Evolutionary conservation across 2,113 vertebrate species (phyloP), one percentile per base, ranked within the genome.

Genomic region (Struthidea cinerea): DNA sequence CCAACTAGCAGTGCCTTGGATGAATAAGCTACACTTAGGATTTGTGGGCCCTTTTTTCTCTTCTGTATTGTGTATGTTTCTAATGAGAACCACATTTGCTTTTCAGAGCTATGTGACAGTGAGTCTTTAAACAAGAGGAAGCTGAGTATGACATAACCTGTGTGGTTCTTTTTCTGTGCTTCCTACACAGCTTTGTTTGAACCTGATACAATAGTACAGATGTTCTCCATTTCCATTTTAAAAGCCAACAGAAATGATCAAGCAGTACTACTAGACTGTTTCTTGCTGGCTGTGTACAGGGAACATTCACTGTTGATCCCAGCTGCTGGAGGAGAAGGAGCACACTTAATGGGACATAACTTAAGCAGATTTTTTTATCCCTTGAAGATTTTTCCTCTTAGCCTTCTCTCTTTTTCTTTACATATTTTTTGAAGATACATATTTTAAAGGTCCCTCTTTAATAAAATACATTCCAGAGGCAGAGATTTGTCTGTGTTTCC

Each of bases 11-110:
- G 55, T 24, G 78, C 50, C 39, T 80, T 81, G 69, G 82, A 64
- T 83, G 88, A 88, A 96, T 81, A 93, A 92, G 10, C 21, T 63
- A 52, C 41, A 35, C 37, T 81, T 81, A 68, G 56, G 53, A 87
- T 69, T 84, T 92, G 55, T 82, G 32, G 24, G 8, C 18, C 61
- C n/a, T 84, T 93, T 94, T 64, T 53, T 42, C 23, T 10, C 9
- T 30, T 73, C 65, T 73, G 39, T 50, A 91, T 76, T 96, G 74
- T 93, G 70, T n/a, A 32, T 85, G 46, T 30, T 91, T 87, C 84
- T 95, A 95, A 96, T 89, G 78, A 94, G 87, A 91, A 94, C 46
- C 49, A 16, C 61, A 93, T 94, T 93, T 89, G 76, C 47, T 94
- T 95, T 93, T 92, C 89, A 90, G 53, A 87, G 46, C 42, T 83